These are phyloP conservation scores for Heteronetta atricapilla DNA, from an alignment of 2,113 vertebrate species.

Conservation along the genomic window DNA sequence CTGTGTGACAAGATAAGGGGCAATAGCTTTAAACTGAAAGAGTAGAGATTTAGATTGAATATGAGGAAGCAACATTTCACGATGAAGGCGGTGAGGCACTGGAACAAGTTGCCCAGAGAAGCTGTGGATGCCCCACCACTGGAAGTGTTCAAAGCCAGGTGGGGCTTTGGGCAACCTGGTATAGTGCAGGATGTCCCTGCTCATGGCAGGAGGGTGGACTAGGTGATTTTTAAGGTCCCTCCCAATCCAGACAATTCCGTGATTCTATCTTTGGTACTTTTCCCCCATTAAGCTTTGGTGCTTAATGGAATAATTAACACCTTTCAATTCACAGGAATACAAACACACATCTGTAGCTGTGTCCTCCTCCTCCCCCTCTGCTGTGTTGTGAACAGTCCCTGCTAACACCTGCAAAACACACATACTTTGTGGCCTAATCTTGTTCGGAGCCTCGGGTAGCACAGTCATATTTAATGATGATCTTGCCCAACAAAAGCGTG, in stretches of 20 bases:
- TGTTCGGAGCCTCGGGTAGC: background rate
- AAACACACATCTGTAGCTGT: background rate
- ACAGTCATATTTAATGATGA: background rate
- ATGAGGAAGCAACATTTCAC: background rate
- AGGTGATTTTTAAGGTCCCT: background rate
- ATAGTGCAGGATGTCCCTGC: background rate
- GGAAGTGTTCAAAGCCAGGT: background rate
- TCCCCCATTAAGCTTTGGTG: too few relatives aligned
- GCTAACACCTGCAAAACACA: background rate
- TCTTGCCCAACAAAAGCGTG: conserved; percentile 27
- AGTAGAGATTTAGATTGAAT: background rate
- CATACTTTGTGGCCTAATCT: background rate
- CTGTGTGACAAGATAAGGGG: background rate
- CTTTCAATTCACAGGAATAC: background rate
- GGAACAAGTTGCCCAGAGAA: background rate
- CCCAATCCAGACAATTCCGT: background rate
- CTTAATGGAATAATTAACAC: background rate
- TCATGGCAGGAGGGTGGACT: background rate
- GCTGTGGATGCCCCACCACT: background rate
- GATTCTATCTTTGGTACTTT: background rate
- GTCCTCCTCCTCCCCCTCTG: background rate
- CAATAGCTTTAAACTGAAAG: background rate
- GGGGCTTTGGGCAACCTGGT: background rate
- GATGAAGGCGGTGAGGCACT: background rate
- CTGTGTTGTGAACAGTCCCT: background rate